Percentiles rank a stretch among this genome's conserved stretches.
These are phyloP conservation scores for Holacanthus passer DNA, from an alignment of 2,113 vertebrate species.

Conservation along the genomic window DNA sequence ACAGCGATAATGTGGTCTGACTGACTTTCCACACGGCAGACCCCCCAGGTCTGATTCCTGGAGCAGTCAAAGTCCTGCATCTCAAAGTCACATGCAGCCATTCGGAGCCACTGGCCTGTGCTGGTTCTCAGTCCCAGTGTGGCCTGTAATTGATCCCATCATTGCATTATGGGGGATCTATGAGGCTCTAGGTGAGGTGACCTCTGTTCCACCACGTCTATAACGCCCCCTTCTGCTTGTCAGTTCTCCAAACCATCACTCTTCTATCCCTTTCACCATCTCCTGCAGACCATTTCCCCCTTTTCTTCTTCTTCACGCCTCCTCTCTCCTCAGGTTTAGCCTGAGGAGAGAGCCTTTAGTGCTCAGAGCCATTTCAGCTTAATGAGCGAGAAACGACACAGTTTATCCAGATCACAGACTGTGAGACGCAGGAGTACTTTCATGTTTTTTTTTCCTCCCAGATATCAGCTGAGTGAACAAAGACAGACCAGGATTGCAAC, in stretches of 20 bases:
- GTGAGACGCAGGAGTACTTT: slow-evolving; percentile 12
- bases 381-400: slow-evolving; percentile 54
- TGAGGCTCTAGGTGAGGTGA: slow-evolving; percentile 74
- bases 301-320: slow-evolving; percentile 47
- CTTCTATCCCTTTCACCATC: slow-evolving; percentile 56
- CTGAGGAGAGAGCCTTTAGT: slow-evolving; percentile 50
- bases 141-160: slow-evolving; percentile 80
- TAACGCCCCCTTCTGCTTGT: slow-evolving; percentile 66
- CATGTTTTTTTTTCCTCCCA: slow-evolving; percentile 28
- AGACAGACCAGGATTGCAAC: slow-evolving; percentile 5
- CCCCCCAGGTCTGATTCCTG: slow-evolving; percentile 65
- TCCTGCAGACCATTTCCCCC: slow-evolving; percentile 48
- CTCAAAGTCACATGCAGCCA: slow-evolving; percentile 72
- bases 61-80: slow-evolving; percentile 71
- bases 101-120: slow-evolving; percentile 71
- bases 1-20: slow-evolving; percentile 73
- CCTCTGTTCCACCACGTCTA: slow-evolving; percentile 58
- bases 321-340: slow-evolving; percentile 52
- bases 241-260: slow-evolving; percentile 73
- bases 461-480: slow-evolving; percentile 23
- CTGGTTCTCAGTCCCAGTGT: slow-evolving; percentile 58
- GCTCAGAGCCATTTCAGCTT: slow-evolving; percentile 47
- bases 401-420: slow-evolving; percentile 64
- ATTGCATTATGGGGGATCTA: slow-evolving; percentile 64
- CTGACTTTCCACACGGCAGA: slow-evolving; percentile 67